Percentiles rank a stretch among this genome's conserved stretches.
phyloP scores from a whole-genome alignment of 64 coral and sea anemone species.

The Catalaphyllia jardinei region DNA sequence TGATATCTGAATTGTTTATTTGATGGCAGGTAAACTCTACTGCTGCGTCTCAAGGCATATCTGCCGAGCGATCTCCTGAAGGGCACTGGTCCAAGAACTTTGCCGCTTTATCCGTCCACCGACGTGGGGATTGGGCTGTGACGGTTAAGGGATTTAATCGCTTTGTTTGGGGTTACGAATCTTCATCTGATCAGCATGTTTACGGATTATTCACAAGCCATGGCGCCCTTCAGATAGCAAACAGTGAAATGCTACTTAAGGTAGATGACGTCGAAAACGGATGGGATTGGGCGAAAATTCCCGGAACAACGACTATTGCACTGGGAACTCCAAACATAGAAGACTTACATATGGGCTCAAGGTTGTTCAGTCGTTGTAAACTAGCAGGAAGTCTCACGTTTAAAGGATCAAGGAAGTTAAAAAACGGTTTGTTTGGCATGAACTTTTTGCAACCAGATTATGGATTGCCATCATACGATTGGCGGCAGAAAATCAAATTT shows the following conservation, averaged over 20 bases:
- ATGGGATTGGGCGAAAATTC: conserved; percentile 79
- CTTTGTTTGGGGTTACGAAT: conserved; percentile 61
- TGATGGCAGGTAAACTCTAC: background rate
- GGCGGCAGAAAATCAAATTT: conserved; percentile 6
- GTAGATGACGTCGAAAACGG: conserved; percentile 59
- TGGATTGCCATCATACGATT: background rate
- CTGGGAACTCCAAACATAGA: conserved; percentile 13
- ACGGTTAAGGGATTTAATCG: conserved; percentile 76
- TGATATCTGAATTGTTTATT: background rate
- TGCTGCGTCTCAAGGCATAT: background rate
- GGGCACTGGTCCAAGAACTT: conserved; percentile 81
- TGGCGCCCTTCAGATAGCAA: conserved; percentile 64
- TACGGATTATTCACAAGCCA: conserved; percentile 67
- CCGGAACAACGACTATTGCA: conserved; percentile 65
- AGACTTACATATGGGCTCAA: conserved; percentile 28
- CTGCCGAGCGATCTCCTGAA: conserved; percentile 11
- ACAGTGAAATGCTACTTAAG: conserved; percentile 40
- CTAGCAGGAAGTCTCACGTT: conserved; percentile 52
- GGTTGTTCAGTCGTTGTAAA: conserved; percentile 17
- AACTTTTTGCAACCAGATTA: conserved; percentile 54
- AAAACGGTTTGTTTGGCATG: conserved; percentile 82
- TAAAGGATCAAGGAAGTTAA: background rate
- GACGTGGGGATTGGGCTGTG: conserved; percentile 68
- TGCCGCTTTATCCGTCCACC: conserved; percentile 67
- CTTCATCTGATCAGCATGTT: conserved; percentile 23